phyloP scores from a whole-genome alignment of 2,113 vertebrate genomes.

The Lophius piscatorius region DNA sequence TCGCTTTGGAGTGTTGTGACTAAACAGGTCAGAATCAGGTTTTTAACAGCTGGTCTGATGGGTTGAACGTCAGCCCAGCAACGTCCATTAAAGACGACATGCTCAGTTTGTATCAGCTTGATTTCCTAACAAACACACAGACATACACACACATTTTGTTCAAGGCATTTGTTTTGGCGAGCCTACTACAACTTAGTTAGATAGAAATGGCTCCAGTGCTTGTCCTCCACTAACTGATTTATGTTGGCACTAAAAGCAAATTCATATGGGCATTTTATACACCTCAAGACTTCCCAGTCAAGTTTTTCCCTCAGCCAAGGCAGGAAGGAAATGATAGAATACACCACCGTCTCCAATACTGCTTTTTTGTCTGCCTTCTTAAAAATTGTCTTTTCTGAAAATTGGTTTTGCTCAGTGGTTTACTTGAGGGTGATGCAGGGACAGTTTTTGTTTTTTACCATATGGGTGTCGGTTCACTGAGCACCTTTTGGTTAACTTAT shows the following conservation, averaged over 20 bases:
- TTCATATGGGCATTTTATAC: slow-evolving; percentile 56
- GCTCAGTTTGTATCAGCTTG: slow-evolving; percentile 41
- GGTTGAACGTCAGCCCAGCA: slow-evolving; percentile 29
- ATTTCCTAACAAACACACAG: slow-evolving; percentile 9
- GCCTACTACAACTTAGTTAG: slow-evolving; percentile 46
- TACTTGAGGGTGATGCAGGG: no score
- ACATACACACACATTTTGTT: slow-evolving; percentile 3
- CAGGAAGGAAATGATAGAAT: slow-evolving; percentile 64
- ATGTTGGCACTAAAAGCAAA: slow-evolving; percentile 60
- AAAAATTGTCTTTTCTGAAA: no score
- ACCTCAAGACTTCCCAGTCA: slow-evolving; percentile 37
- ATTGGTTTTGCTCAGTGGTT: no score
- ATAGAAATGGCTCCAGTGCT: slow-evolving; percentile 35
- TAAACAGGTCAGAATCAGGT: slow-evolving; percentile 18
- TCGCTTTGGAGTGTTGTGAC: background rate
- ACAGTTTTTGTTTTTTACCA: slow-evolving; percentile 34
- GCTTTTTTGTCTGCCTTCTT: slow-evolving; percentile 40
- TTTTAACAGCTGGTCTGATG: slow-evolving; percentile 19
- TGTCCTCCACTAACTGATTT: slow-evolving; percentile 66
- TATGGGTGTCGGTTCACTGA: no score
- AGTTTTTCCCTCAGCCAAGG: slow-evolving; percentile 35
- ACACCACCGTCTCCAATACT: slow-evolving; percentile 39
- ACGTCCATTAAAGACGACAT: slow-evolving; percentile 49
- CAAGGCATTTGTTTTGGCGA: slow-evolving; percentile 54
- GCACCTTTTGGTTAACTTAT: no score